Percentiles rank a stretch among this genome's conserved stretches.
Conservation (phyloP, 2,113 vertebrate species). For the Brienomyrus brachyistius region DNA sequence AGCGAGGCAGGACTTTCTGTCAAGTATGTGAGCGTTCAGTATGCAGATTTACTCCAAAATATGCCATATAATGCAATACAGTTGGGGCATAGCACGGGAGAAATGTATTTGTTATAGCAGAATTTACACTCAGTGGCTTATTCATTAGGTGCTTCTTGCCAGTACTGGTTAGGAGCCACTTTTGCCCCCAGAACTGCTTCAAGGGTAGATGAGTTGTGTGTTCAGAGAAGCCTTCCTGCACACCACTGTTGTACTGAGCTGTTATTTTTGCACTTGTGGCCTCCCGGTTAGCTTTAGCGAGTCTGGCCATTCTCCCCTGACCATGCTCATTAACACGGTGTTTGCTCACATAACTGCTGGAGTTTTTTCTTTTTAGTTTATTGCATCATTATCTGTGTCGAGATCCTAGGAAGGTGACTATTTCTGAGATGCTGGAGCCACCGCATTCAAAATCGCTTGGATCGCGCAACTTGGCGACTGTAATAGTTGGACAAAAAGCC, state of each 20-base stretch:
- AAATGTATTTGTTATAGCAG: conserved; percentile 1
- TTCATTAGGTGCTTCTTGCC: background rate
- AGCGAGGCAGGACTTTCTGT: background rate
- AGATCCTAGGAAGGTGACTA: background rate
- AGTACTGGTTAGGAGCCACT: background rate
- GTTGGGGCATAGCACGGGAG: background rate
- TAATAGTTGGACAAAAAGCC: background rate
- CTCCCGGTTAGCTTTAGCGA: background rate
- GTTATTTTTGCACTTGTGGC: background rate
- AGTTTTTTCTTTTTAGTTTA: background rate
- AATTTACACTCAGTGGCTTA: background rate
- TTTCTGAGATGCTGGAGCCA: background rate
- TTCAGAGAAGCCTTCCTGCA: background rate
- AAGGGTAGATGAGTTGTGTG: background rate
- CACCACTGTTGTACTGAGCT: conserved; percentile 5
- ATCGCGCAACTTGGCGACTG: background rate
- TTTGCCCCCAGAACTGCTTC: background rate
- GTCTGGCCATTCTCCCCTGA: background rate
- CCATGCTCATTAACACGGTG: background rate
- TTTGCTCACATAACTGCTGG: background rate
- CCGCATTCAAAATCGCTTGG: background rate
- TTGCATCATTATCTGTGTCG: background rate
- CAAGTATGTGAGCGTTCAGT: background rate
- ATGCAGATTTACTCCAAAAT: conserved; percentile 6
- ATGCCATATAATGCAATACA: conserved; percentile 16